Percentiles rank a stretch among this genome's conserved stretches.
Conservation (phyloP, 2,888 invertebrate genomes). For the Clivina fossor region DNA sequence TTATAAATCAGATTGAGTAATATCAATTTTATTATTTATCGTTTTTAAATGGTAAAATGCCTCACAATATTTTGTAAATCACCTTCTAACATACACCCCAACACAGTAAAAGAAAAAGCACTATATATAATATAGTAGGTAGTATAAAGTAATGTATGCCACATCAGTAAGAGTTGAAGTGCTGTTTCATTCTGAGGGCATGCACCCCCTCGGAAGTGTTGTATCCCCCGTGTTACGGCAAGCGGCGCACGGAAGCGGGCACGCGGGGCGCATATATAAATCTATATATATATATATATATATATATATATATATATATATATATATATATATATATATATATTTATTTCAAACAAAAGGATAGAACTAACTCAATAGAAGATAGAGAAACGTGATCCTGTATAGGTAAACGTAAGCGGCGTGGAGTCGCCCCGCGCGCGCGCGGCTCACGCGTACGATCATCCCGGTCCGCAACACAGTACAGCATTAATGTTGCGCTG, state of each 20-base stretch:
- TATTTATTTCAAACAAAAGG: no score
- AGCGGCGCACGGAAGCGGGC: slow-evolving; percentile 48
- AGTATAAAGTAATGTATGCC: slow-evolving; percentile 13
- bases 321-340: no score
- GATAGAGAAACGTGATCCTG: no score
- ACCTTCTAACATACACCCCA: slow-evolving; percentile 21
- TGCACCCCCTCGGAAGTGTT: slow-evolving; percentile 18
- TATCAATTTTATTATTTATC: slow-evolving; percentile 37
- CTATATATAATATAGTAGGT: slow-evolving; percentile 20
- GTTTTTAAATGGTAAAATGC: slow-evolving; percentile 31
- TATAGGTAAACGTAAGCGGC: no score
- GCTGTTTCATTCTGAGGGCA: slow-evolving; percentile 34
- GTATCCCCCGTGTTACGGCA: slow-evolving; percentile 31
- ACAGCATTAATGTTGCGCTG: slow-evolving; percentile 1
- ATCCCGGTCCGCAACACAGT: not conserved
- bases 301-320: no score
- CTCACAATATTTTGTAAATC: slow-evolving; percentile 19
- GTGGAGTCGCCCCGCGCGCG: no score
- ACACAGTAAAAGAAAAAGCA: slow-evolving; percentile 32
- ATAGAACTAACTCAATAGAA: no score
- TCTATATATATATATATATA: no score
- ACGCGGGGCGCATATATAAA: slow-evolving; percentile 43
- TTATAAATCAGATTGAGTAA: slow-evolving; percentile 40
- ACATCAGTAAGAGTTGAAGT: slow-evolving; percentile 28
- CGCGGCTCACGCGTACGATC: slow-evolving; percentile 3